Evolutionary conservation across 1,140 invertebrate species (phyloP), one percentile per base, ranked within the genome.

Genomic region (Aphis craccivora): DNA sequence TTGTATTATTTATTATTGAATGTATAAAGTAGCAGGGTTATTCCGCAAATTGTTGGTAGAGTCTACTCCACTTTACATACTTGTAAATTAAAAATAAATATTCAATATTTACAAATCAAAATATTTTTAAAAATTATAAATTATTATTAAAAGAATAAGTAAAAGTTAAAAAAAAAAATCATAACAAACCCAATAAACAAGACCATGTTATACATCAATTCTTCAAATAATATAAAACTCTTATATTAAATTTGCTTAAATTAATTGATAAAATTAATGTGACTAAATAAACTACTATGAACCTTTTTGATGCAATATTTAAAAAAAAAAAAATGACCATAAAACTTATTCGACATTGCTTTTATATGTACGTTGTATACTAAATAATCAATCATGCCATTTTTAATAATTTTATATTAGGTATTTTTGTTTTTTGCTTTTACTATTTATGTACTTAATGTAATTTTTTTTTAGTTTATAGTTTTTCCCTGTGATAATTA

Each of bases 401-500:
- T 84, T 40, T 40, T 84, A 84, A 40, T 30, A 2, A 40, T 84
- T 40, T 84, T 25, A 40, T 25, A 84, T 30, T 40, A 40, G 9
- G 22, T 84, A 25, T 40, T 84, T 3, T 14, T 40, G 3, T 45
- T 30, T 43, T 45, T 86, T 43, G 20, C 35, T 83, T 37, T 18
- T 37, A 20, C 7, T 83, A 37, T 86, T 45, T 86, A 45, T 45
- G 84, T 86, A 86, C 84, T 86, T 86, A 86, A 30, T 86, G 43
- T 30, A 86, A 25, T 84, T 86, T 45, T 86, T 81, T 86, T 45
- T 86, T 86, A 45, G 84, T 45, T 43, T 45, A 30, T 45, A 86
- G 84, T 86, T 45, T 86, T 86, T 1, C 3, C n/a, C 84, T 86
- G 84, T 86, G 84, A 86, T 43, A 86, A 43, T 84, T 84, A 84